These are phyloP conservation scores for Lagorchestes hirsutus DNA, from an alignment of 2,797 vertebrate species.

Conservation along the genomic window DNA sequence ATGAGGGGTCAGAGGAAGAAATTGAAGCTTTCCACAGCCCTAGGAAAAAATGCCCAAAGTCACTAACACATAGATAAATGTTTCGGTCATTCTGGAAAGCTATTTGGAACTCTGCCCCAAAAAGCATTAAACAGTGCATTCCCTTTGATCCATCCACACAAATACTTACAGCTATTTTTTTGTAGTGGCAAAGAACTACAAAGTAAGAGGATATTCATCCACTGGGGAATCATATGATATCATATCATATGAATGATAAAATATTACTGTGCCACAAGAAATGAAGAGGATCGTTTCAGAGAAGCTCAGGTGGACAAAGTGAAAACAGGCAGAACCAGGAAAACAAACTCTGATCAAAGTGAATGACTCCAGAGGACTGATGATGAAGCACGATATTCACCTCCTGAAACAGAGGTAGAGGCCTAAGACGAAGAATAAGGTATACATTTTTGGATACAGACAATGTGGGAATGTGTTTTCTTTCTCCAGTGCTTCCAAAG, in stretches of 20 bases:
- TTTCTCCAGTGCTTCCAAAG: background rate
- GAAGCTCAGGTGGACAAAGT: background rate
- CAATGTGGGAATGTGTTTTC: background rate
- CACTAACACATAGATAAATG: background rate
- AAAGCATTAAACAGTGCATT: background rate
- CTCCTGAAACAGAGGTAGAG: background rate
- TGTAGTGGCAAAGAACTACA: background rate
- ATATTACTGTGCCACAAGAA: background rate
- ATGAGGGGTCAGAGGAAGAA: background rate
- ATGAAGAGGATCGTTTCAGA: background rate
- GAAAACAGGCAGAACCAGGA: background rate
- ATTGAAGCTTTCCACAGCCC: background rate
- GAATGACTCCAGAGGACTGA: background rate
- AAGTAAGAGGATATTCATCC: background rate
- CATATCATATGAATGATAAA: background rate
- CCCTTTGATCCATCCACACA: background rate
- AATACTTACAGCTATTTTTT: background rate
- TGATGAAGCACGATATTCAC: background rate
- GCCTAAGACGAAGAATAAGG: background rate
- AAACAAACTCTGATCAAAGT: background rate
- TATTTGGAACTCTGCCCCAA: background rate
- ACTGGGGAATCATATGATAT: background rate
- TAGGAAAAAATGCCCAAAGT: background rate
- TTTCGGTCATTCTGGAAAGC: background rate
- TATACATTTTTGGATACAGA: background rate